These are phyloP conservation scores for Brenthis ino DNA, from an alignment of 2,888 invertebrate genomes.

Conservation along the genomic window DNA sequence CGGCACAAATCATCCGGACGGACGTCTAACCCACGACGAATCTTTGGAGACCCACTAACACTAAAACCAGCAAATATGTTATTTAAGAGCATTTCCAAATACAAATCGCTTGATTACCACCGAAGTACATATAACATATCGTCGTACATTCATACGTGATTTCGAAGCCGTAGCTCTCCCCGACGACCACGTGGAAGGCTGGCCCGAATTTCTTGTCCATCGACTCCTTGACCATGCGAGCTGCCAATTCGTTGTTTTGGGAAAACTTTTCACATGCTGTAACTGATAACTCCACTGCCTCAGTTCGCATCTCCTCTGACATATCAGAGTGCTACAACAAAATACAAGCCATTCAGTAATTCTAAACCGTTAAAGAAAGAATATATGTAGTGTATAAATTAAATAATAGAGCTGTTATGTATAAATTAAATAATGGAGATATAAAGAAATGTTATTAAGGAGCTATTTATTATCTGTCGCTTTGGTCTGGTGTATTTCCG, in stretches of 20 bases:
- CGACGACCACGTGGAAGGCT: slow-evolving; percentile 97
- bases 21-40: slow-evolving; percentile 9
- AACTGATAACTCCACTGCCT: slow-evolving; percentile 94
- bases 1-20: slow-evolving; percentile 19
- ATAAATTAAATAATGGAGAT: too few relatives aligned
- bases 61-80: slow-evolving; percentile 11
- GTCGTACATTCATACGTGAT: slow-evolving; percentile 95
- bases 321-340: slow-evolving; percentile 92
- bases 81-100: slow-evolving; percentile 93
- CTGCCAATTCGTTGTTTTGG: slow-evolving; percentile 93
- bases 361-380: too few relatives aligned
- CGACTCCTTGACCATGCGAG: slow-evolving; percentile 95
- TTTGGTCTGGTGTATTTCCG: too few relatives aligned
- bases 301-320: slow-evolving; percentile 95
- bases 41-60: slow-evolving; percentile 8
- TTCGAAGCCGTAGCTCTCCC: slow-evolving; percentile 97
- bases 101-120: slow-evolving; percentile 93
- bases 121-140: slow-evolving; percentile 94
- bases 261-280: slow-evolving; percentile 96
- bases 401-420: too few relatives aligned
- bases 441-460: too few relatives aligned
- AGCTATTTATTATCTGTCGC: too few relatives aligned
- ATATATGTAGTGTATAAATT: too few relatives aligned
- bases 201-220: slow-evolving; percentile 98
- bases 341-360: background rate